Evolutionary conservation across 2,113 vertebrate species (phyloP).

Genomic region (Rhadina sibilatrix): DNA sequence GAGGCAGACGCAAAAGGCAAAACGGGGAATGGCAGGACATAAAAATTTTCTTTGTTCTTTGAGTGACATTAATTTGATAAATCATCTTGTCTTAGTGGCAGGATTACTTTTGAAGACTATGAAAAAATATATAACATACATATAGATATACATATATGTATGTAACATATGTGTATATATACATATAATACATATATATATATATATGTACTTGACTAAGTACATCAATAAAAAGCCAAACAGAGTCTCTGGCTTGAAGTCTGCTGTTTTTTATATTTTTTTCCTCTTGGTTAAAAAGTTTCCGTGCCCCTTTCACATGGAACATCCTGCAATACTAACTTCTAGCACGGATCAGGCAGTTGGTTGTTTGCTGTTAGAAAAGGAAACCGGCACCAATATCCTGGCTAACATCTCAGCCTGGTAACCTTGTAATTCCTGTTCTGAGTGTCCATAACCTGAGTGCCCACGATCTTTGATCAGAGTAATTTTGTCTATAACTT

Average conservation of each 20-base stretch:
- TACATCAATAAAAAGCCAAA: background rate
- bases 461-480: background rate
- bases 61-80: background rate
- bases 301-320: background rate
- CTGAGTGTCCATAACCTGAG: background rate
- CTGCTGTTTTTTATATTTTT: fast-evolving
- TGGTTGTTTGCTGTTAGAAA: background rate
- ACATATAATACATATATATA: too few species aligned
- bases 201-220: background rate
- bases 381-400: background rate
- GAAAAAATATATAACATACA: background rate
- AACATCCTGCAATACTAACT: background rate
- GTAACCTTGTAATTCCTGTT: background rate
- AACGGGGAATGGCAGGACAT: background rate
- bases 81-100: background rate
- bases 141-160: background rate
- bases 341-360: background rate
- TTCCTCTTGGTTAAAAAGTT: background rate
- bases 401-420: background rate
- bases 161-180: too few species aligned
- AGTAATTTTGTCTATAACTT: background rate
- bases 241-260: background rate
- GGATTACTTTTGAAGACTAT: background rate
- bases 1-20: background rate
- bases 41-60: background rate